phyloP scores from a whole-genome alignment of 1,140 invertebrate genomes.

The Chlorops oryzae region DNA sequence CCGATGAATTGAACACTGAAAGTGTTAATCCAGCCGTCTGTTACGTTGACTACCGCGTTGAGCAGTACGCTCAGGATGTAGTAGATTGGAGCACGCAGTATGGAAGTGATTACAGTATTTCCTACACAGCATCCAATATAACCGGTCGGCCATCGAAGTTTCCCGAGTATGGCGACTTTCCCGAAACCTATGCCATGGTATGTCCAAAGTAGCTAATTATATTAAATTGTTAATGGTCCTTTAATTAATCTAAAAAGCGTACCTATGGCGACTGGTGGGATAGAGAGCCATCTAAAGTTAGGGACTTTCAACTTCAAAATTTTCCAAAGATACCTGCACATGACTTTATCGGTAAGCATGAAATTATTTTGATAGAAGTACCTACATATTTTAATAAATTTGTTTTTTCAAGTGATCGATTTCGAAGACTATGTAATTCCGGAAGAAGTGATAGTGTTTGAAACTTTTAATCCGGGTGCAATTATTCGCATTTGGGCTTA shows the following conservation, averaged over 20 bases:
- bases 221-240: not conserved
- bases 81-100: constrained; percentile 84
- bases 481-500: constrained; percentile 75
- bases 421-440: constrained; percentile 74
- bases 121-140: constrained; percentile 80
- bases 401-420: constrained; percentile 57
- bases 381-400: constrained; percentile 13
- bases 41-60: constrained; percentile 40
- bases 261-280: constrained; percentile 89
- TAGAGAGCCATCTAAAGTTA: constrained; percentile 61
- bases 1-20: constrained; percentile 2
- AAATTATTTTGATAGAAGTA: constrained; percentile 3
- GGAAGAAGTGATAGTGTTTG: constrained; percentile 70
- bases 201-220: constrained; percentile 21
- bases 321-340: constrained; percentile 62
- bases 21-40: constrained; percentile 11
- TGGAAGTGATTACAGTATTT: constrained; percentile 78
- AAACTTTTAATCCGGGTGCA: constrained; percentile 86
- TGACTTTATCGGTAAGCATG: constrained; percentile 74
- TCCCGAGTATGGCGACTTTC: constrained; percentile 84
- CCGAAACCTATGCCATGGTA: constrained; percentile 84
- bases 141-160: constrained; percentile 75
- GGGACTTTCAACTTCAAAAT: constrained; percentile 69
- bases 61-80: constrained; percentile 65
- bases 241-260: constrained; percentile 54